Evolutionary conservation across 2,797 vertebrate genomes (phyloP).

Genomic region (Tenualosa ilisha): DNA sequence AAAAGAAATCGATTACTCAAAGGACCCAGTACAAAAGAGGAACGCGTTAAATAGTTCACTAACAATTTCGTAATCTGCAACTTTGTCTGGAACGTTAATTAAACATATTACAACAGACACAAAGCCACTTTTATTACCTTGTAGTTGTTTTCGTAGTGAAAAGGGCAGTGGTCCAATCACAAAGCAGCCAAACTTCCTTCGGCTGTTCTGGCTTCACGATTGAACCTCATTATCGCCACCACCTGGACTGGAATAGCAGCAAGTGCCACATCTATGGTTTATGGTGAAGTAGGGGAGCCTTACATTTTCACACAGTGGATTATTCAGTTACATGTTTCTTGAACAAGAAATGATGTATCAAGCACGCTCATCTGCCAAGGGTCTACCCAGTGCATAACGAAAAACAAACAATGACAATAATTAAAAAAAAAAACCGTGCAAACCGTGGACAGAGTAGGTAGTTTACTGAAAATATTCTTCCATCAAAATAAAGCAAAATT

Average conservation of each 20-base stretch:
- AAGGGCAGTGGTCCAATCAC: slow-evolving; percentile 7
- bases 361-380: neutral
- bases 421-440: too few species aligned
- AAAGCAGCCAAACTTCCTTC: slow-evolving; percentile 2
- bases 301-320: too few species aligned
- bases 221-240: neutral
- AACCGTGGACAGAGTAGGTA: too few species aligned
- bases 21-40: neutral
- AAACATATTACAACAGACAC: neutral
- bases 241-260: neutral
- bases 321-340: too few species aligned
- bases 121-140: slow-evolving; percentile 11
- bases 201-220: neutral
- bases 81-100: neutral
- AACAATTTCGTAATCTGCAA: neutral
- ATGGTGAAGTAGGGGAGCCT: too few species aligned
- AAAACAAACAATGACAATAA: neutral
- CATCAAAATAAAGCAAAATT: neutral
- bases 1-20: neutral
- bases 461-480: neutral
- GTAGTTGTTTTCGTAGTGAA: slow-evolving; percentile 24
- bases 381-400: neutral
- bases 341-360: neutral
- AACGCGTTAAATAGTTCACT: neutral
- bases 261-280: too few species aligned